phyloP scores from a whole-genome alignment of 2,797 vertebrate genomes.

The Nyctalus aviator region DNA sequence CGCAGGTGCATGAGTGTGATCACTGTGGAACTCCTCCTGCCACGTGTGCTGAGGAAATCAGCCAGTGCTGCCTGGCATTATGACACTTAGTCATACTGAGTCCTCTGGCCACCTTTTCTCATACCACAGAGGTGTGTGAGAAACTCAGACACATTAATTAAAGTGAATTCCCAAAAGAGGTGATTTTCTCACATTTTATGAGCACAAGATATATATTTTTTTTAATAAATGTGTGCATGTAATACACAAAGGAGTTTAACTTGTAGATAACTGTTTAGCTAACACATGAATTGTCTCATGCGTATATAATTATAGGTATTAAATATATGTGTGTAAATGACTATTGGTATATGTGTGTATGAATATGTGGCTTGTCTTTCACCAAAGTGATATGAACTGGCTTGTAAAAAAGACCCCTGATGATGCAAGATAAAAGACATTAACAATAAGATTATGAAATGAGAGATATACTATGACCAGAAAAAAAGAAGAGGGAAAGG shows the following conservation, averaged over 20 bases:
- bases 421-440: not conserved
- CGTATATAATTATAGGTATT: not conserved
- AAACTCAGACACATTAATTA: not conserved
- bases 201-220: constrained; percentile 45
- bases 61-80: not conserved
- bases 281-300: not conserved
- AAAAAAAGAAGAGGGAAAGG: not conserved
- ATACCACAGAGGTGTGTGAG: not conserved
- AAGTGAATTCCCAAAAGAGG: not conserved
- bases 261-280: constrained; percentile 25
- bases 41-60: not conserved
- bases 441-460: constrained; percentile 10
- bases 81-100: not conserved
- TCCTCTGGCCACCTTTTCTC: not conserved
- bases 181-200: constrained; percentile 47
- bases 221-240: not conserved
- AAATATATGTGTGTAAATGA: not conserved
- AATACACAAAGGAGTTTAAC: not conserved
- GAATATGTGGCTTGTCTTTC: not conserved
- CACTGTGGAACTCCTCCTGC: not conserved
- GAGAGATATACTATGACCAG: not conserved
- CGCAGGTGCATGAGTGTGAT: not conserved
- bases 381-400: not conserved
- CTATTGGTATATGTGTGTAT: not conserved
- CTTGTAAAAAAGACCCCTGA: not conserved